phyloP scores from a whole-genome alignment of 2,113 vertebrate species.

The Hystrix brachyura region DNA sequence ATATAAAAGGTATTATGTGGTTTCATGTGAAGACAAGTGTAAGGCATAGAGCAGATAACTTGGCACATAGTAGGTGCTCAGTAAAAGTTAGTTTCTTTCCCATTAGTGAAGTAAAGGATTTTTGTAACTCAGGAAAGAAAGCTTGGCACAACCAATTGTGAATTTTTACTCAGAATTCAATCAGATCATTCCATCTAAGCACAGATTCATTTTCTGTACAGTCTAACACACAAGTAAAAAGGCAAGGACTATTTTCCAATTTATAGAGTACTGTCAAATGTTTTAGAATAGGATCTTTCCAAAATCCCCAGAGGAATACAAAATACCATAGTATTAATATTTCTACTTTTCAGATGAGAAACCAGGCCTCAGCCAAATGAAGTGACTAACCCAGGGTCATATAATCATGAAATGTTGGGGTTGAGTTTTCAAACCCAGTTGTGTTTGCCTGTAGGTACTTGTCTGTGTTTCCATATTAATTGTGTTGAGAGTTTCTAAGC shows the following conservation, averaged over 20 bases:
- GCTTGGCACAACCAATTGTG: not conserved
- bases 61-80: not conserved
- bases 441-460: not conserved
- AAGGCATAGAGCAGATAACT: not conserved
- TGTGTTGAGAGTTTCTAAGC: slow-evolving; percentile 3
- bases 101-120: not conserved
- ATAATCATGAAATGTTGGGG: not conserved
- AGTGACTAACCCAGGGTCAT: not conserved
- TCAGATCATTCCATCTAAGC: not conserved
- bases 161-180: not conserved
- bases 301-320: not conserved
- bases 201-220: not conserved
- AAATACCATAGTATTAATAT: not conserved
- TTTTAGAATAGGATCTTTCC: not conserved
- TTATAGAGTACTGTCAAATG: not conserved
- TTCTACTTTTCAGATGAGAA: slow-evolving; percentile 34
- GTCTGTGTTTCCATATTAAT: not conserved
- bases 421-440: not conserved
- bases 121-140: not conserved
- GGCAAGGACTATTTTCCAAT: not conserved
- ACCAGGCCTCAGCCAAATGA: not conserved
- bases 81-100: not conserved
- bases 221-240: not conserved
- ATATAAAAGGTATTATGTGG: not conserved
- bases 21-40: not conserved